Base-by-base conservation (phyloP, 2,888 invertebrate genomes). In the Cordilura impudica region DNA sequence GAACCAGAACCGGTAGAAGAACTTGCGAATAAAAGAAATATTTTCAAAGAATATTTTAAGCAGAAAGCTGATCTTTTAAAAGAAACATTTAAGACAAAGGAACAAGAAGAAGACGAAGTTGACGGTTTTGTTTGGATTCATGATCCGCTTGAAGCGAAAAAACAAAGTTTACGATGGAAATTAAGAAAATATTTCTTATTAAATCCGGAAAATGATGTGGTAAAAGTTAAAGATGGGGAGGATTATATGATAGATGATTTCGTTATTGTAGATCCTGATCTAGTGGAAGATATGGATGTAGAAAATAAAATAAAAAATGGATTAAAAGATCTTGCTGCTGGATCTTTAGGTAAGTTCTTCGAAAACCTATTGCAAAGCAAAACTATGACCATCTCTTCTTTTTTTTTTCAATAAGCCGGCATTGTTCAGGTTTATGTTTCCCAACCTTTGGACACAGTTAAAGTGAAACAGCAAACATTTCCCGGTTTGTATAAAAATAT, bases 381-480 rank as follows among this genome's bases (percentile, higher is more conserved):
- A 1, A 43, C 43, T 7, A 43, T 1, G 16, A 43, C 16, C n/a
- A n/a, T n/a, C n/a, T n/a, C n/a, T 43, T 3, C 12, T 21, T 10
- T 21, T 1, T 16, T 0, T 26, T n/a, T 54, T 63, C 0, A 63
- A 73, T n/a, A n/a, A n/a, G n/a, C n/a, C n/a, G 99, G 98, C 23
- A 91, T 95, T 51, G 97, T 97, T 2, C 93, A 95, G 56, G 99
- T 99, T 2, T 97, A 97, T 90, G 97, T 98, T 5, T 99, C 99
- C 0, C 99, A 99, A 88, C 99, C 99, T 2, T 90, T 99, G 84
- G 99, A 99, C 88, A 99, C 99, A 6, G 95, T 99, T 0, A 99
- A 99, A 93, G 99, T 99, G 23, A 99, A 99, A 91, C 96, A 99
- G 95, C 99, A 99, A 91, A 97, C 99, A 47, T 99, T 98, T 88